Percentiles rank a stretch among this genome's conserved stretches.
phyloP scores from a whole-genome alignment of 2,888 invertebrate genomes.

The Plebejus melissa region DNA sequence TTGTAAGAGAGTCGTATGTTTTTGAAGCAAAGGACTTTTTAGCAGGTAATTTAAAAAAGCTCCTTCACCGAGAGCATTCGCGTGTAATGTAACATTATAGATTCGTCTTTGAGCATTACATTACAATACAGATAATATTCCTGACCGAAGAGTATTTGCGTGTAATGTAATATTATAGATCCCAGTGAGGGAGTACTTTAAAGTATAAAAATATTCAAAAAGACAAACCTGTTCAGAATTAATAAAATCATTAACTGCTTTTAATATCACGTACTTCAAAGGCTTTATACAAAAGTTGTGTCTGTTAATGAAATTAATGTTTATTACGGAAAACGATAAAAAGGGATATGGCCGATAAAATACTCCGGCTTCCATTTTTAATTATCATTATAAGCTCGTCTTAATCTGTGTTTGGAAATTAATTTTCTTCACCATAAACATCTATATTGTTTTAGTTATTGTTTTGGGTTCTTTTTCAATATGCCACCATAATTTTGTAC shows the following conservation, averaged over 20 bases:
- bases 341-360: slow-evolving; percentile 12
- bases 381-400: slow-evolving; percentile 13
- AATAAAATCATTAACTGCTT: neutral
- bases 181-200: too few species aligned
- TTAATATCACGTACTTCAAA: neutral
- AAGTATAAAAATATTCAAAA: neutral
- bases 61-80: too few species aligned
- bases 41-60: too few species aligned
- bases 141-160: too few species aligned
- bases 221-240: neutral
- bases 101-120: too few species aligned
- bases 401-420: slow-evolving; percentile 6
- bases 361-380: slow-evolving; percentile 6
- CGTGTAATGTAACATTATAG: too few species aligned
- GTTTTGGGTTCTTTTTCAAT: too few species aligned
- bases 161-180: too few species aligned
- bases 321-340: slow-evolving; percentile 26
- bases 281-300: neutral
- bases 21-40: too few species aligned
- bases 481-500: too few species aligned
- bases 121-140: too few species aligned
- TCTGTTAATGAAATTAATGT: neutral
- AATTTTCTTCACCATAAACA: neutral
- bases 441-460: neutral
- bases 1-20: too few species aligned